Conservation (phyloP, 2,888 invertebrate genomes). For the Xiphydria camelus region DNA sequence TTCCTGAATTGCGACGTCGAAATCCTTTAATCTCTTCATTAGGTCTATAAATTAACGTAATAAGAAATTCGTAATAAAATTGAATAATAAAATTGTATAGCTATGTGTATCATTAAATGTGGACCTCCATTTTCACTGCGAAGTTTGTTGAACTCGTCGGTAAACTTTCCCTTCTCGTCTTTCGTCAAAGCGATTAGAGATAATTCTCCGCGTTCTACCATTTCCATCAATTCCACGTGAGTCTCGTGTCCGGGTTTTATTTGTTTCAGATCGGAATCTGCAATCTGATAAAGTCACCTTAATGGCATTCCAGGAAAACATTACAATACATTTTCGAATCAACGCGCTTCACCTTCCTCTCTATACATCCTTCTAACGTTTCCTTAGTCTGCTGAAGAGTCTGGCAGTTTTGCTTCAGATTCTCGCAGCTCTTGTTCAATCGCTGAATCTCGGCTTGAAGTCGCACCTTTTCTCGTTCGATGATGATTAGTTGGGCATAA, state of each 20-base stretch:
- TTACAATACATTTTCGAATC: not conserved
- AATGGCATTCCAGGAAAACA: not conserved
- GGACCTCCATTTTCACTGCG: constrained; percentile 7
- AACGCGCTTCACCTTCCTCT: constrained; percentile 1
- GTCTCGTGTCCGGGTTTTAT: constrained; percentile 7
- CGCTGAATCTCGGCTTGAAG: constrained; percentile 3
- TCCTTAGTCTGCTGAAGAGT: constrained; percentile 4
- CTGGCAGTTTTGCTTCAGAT: constrained; percentile 1
- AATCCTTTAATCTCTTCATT: constrained; percentile 6
- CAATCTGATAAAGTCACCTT: constrained; percentile 5
- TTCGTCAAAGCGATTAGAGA: constrained; percentile 5
- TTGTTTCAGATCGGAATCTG: constrained; percentile 4
- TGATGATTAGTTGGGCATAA: constrained; percentile 7
- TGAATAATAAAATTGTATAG: no score
- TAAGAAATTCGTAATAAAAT: not conserved
- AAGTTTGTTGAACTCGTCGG: constrained; percentile 6
- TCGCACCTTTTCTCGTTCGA: constrained; percentile 5
- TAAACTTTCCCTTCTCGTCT: constrained; percentile 9
- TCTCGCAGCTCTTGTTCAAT: no score
- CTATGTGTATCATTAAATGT: no score
- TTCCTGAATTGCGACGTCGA: constrained; percentile 4
- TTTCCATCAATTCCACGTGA: constrained; percentile 8
- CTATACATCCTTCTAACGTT: constrained; percentile 2
- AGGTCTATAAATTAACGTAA: constrained; percentile 1
- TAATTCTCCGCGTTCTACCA: constrained; percentile 12